Evolutionary conservation across 2,888 invertebrate genomes (phyloP), one percentile per base, ranked within the genome.

Genomic region (Xanthostigma xanthostigma): DNA sequence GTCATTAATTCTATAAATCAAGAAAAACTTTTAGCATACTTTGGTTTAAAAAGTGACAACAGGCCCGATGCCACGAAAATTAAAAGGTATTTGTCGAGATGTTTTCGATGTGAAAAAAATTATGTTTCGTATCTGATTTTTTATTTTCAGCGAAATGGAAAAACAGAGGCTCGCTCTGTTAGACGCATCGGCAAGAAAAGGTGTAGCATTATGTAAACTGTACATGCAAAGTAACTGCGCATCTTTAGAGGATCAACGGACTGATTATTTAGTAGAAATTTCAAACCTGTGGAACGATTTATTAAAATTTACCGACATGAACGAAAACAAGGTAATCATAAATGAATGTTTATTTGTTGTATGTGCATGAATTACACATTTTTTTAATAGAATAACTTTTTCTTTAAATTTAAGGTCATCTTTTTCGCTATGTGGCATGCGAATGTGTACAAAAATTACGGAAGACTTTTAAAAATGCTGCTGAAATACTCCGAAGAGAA

Each of bases 41-140:
- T 84, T 53, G 94, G 94, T 5, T 76, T 87, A 58, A 94, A 93
- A 68, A 78, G 77, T 50, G 93, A 95, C 64, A 76, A 77, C n/a
- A 74, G 89, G 46, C 67, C 76, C 1, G 92, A 94, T 63, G 88
- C 93, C 2, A 70, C 72, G 37, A 89, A 89, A 67, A 83, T 87
- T 52, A 93, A 91, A 71, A 78, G 74, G 85, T 86, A 62, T 74
- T 70, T 68, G 37, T 34, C 9, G 35, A 37, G 13, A 17, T 44
- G 36, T 27, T 44, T 33, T 39, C 36, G 13, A 42, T 40, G 33
- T 35, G n/a, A n/a, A n/a, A n/a, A n/a, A n/a, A n/a, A n/a, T n/a
- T n/a, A n/a, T n/a, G n/a, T n/a, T n/a, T n/a, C n/a, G n/a, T 35
- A 39, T 41, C 27, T 45, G 10, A 45, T 48, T 49, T 41, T 42